phyloP scores from a whole-genome alignment of 2,888 invertebrate genomes.

The Hetaerina titia region DNA sequence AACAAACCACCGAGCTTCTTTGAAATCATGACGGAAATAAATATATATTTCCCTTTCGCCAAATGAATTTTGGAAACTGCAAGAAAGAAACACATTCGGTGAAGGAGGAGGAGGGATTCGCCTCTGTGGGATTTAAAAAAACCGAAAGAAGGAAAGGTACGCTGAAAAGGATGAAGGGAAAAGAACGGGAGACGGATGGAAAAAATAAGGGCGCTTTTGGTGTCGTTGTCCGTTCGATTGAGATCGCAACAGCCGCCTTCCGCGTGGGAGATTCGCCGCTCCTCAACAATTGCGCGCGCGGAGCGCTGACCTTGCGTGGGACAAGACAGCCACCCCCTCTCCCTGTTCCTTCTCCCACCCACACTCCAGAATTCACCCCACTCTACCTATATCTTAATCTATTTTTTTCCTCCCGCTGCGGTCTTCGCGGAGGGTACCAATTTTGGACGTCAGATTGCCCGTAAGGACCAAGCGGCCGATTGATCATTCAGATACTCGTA shows the following conservation, averaged over 20 bases:
- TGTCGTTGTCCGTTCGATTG: conserved; percentile 44
- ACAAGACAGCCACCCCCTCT: conserved; percentile 49
- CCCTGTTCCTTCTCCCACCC: conserved; percentile 43
- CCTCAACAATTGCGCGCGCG: conserved; percentile 3
- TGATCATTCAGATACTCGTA: no score
- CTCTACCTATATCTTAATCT: neutral
- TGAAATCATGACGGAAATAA: no score
- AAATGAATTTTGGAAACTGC: neutral
- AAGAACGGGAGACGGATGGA: neutral
- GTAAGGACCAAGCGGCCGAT: no score
- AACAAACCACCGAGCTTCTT: no score
- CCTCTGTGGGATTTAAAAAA: neutral
- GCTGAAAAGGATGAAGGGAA: neutral
- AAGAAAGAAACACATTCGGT: neutral
- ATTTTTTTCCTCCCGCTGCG: no score
- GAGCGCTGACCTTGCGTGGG: conserved; percentile 40
- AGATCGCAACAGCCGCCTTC: neutral
- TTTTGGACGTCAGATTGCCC: no score
- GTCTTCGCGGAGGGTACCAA: no score
- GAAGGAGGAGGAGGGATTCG: neutral
- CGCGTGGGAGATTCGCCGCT: neutral
- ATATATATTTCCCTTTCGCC: no score
- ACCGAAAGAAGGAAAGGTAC: neutral
- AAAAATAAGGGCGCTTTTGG: neutral
- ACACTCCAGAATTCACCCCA: conserved; percentile 21